Evolutionary conservation across 2,888 invertebrate genomes (phyloP), one percentile per base, ranked within the genome.

Genomic region (Drosophila imparisetae): DNA sequence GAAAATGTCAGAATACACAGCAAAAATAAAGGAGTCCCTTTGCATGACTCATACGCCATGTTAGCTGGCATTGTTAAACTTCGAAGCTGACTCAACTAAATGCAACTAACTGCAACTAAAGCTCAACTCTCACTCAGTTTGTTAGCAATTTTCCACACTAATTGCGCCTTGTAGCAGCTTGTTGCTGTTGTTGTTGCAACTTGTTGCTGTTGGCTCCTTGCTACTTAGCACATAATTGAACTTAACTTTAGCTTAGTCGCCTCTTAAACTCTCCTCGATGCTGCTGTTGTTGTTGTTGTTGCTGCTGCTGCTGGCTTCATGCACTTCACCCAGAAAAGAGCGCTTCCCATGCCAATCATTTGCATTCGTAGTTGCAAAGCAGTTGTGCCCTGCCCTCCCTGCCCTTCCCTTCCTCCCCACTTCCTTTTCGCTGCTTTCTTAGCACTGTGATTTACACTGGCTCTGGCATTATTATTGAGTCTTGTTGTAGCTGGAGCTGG

Each of bases 341-440:
- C 75, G 79, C 66, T 86, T 87, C 86, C 89, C 86, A 87, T 87
- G 86, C 86, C 86, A 87, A 86, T 87, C 89, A 86, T 88, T 86
- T 87, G 83, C 81, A 79, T 79, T 75, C 66, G 64, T 58, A 55
- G 53, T 63, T 38, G 18, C 50, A 5, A 63, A 52, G 36, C 53
- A 30, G 29, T 66, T 68, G 60, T 62, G 24, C 15, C 58, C 60
- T n/a, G 11, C 24, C 18, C 38, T 61, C 15, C 58, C 60, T n/a
- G 11, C 24, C 18, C 38, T 61, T 13, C 11, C 54, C 62, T n/a
- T 18, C 29, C 21, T 32, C 29, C 27, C 27, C 38, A n/a, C 49
- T 40, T n/a, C 21, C 38, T n/a, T 38, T 45, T 45, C 21, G 45
- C 15, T 30, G 30, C 45, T 48, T 29, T 42, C 34, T 49, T 63